Evolutionary conservation across 2,113 vertebrate species (phyloP), one percentile per base, ranked within the genome.

Genomic region (Anseranas semipalmata): DNA sequence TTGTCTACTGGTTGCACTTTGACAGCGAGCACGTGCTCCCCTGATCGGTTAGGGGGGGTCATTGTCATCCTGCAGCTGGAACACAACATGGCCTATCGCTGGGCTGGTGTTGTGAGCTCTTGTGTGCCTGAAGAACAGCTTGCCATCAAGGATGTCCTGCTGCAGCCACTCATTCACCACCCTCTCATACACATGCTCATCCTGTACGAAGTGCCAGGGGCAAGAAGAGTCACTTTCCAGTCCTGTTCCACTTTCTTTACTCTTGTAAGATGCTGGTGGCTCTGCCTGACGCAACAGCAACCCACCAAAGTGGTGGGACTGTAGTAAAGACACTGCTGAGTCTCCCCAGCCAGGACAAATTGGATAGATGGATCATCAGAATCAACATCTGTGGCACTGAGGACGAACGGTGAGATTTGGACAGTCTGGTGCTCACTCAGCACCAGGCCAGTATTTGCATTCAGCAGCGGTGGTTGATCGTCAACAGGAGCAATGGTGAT

Each of bases 111-210:
- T 98, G 53, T 98, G 98, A 50, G 97, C 83, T 46, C 98, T 98
- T 2, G 89, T 89, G 73, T 99, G 98, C 53, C 93, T 97, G 90
- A 98, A 99, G 95, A 98, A 98, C 43, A 99, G 95, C 90, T 97
- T 99, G 66, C 98, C 98, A 81, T 98, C 97, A 1, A 97, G 94
- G 95, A 99, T 98, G 90, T 99, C 98, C 83, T 97, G 98, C 95
- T 99, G 98, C 85, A 98, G 97, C 98, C 98, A 99, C 52, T 98
- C 97, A 3, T 91, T 98, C 74, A 98, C 99, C 91, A 98, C 97
- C 91, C 98, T 98, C 95, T 99, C 98, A 96, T 99, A 99, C 83
- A 98, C 62, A 10, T 96, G 97, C 93, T 98, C 98, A 53, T 96
- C 97, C 35, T 96, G 97, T 28, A 98, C 96, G 83, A 98, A 98